These are phyloP conservation scores for Rhinolophus sinicus DNA, from an alignment of 2,113 vertebrate species.

Conservation along the genomic window DNA sequence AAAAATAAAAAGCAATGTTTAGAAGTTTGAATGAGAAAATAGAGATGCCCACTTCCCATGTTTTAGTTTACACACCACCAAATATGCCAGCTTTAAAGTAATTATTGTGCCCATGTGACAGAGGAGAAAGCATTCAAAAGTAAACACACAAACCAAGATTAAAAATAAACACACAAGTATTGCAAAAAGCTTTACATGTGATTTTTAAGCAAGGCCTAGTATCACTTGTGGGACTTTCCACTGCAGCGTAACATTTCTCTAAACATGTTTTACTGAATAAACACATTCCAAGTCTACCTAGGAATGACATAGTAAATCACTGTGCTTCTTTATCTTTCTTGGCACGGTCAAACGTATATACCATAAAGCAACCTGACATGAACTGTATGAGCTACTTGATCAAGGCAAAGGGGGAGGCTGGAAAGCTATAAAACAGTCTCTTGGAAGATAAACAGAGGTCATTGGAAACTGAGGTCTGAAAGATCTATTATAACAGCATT, in stretches of 20 bases:
- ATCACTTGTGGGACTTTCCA: background rate
- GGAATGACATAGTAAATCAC: background rate
- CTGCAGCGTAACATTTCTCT: background rate
- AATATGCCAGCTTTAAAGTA: conserved; percentile 58
- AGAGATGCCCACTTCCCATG: conserved; percentile 69
- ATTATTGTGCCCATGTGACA: conserved; percentile 76
- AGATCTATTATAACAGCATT: conserved; percentile 50
- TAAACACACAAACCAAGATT: conserved; percentile 82
- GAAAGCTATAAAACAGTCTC: background rate
- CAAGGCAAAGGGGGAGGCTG: background rate
- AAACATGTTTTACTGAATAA: conserved; percentile 42
- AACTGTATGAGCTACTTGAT: background rate
- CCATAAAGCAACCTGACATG: conserved; percentile 58
- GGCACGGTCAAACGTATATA: conserved; percentile 76
- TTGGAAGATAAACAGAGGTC: conserved; percentile 8
- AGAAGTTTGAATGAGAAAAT: conserved; percentile 72
- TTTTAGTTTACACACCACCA: conserved; percentile 68
- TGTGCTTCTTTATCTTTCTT: conserved; percentile 73
- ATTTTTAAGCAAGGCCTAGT: conserved; percentile 8
- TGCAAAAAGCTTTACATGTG: conserved; percentile 21
- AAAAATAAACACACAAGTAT: conserved; percentile 66
- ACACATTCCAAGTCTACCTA: background rate
- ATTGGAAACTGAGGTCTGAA: conserved; percentile 44
- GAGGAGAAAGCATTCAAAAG: conserved; percentile 82
- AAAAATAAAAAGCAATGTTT: conserved; percentile 81